Evolutionary conservation across 2,113 vertebrate genomes (phyloP).

Genomic region (Neotragus moschatus): DNA sequence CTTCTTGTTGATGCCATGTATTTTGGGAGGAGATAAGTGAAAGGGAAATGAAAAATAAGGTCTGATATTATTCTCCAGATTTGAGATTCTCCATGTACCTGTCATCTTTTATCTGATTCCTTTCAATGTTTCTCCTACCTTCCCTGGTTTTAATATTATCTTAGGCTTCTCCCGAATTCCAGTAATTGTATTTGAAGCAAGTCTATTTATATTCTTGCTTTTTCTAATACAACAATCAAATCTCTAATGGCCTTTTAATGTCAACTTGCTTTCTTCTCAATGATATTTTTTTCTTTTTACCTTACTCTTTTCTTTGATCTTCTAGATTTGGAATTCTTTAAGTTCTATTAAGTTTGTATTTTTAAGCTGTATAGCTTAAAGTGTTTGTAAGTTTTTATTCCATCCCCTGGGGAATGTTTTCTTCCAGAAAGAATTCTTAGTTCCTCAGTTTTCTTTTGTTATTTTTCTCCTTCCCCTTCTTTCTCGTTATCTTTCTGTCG

Average conservation of each 20-base stretch:
- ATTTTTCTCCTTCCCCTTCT: not conserved
- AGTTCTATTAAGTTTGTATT: not conserved
- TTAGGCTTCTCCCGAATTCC: not conserved
- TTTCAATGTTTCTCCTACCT: not conserved
- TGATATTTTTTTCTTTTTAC: not conserved
- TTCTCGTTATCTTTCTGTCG: not conserved
- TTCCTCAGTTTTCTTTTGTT: not conserved
- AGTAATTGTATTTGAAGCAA: not conserved
- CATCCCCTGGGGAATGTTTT: not conserved
- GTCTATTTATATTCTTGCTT: not conserved
- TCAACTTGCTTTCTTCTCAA: not conserved
- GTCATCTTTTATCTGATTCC: not conserved
- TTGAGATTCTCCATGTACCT: not conserved
- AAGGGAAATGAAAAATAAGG: not conserved
- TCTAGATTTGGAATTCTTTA: not conserved
- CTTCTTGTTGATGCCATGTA: not conserved
- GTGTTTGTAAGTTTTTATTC: not conserved
- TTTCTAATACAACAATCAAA: not conserved
- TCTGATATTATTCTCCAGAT: not conserved
- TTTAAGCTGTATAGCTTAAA: not conserved
- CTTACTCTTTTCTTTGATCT: not conserved
- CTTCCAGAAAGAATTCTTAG: not conserved
- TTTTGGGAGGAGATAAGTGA: not conserved
- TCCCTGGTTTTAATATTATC: not conserved
- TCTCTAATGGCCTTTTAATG: not conserved